Base-by-base conservation (phyloP, 1,140 invertebrate genomes). In the Anastrepha obliqua region DNA sequence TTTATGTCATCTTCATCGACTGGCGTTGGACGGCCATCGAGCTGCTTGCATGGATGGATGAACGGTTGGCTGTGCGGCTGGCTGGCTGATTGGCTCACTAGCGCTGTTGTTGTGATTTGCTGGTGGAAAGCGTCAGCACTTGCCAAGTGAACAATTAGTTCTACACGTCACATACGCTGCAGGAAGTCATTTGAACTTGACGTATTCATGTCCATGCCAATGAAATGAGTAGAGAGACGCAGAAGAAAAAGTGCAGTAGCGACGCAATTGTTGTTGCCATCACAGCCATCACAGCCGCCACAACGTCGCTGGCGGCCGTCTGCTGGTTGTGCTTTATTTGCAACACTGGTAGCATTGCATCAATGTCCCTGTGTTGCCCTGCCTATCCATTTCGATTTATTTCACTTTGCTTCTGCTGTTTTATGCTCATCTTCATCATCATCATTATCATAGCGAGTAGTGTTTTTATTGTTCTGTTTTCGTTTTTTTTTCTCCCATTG, bases 161-260 rank as follows among this genome's bases (percentile, higher is more conserved):
- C 91, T 92, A 92, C 91, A 91, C 91, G 91, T 92, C 91, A 90
- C 74, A 92, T 91, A 91, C 91, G 91, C 91, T 92, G 91, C 91
- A 92, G 91, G 91, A 92, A 92, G 90, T 91, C 90, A 89, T 67
- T 88, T 88, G 74, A 81, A 81, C 74, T 81, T 88, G 81, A 88
- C 86, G 85, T 86, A 88, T 60, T 60, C 59, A 86, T 60, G 85
- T 81, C 74, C 74, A 81, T 60, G 67, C 39, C 74, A 81, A 81
- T 44, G 29, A 60, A 51, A 81, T 17, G 8, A 15, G 47, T 2
- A 81, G n/a, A 20, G 44, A n/a, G 47, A 20, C 87, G 85, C 89
- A 87, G 64, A 39, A 62, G n/a, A 88, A 89, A 47, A 81, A 42
- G 3, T 42, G n/a, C 64, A 55, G 2, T 85, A 9, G 55, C 65